These are phyloP conservation scores for Dasysyrphus tricinctus DNA, from an alignment of 2,888 invertebrate genomes.

Conservation along the genomic window DNA sequence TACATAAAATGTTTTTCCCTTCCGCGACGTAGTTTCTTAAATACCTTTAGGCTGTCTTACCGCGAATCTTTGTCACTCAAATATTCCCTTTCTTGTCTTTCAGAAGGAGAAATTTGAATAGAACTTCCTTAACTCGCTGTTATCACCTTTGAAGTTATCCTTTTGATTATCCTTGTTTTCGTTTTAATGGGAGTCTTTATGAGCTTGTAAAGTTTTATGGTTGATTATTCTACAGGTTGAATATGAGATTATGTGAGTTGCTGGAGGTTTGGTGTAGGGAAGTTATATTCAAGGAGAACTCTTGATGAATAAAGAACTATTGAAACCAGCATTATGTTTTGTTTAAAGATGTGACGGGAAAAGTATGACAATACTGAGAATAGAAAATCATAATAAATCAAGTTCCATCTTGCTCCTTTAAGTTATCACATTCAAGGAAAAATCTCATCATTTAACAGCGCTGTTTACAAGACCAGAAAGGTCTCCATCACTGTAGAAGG, in stretches of 20 bases:
- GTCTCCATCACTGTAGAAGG: no score
- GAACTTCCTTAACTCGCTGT: constrained; percentile 41
- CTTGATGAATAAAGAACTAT: background rate
- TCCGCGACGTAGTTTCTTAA: constrained; percentile 3
- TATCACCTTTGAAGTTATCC: constrained; percentile 74
- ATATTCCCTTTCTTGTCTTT: constrained; percentile 57
- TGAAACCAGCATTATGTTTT: background rate
- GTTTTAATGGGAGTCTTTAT: constrained; percentile 72
- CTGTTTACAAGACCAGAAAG: no score
- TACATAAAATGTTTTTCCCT: constrained; percentile 32
- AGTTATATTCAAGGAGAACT: background rate
- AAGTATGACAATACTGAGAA: no score
- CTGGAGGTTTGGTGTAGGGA: background rate
- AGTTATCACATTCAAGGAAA: no score
- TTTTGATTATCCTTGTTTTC: constrained; percentile 65
- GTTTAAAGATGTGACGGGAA: no score
- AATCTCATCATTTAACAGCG: no score
- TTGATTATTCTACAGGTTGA: constrained; percentile 70
- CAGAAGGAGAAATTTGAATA: constrained; percentile 22
- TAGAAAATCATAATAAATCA: no score
- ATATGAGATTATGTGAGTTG: constrained; percentile 44
- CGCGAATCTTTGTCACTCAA: constrained; percentile 60
- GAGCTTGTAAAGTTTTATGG: constrained; percentile 70
- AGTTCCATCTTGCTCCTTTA: no score
- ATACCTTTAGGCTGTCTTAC: constrained; percentile 50